Evolutionary conservation across 2,113 vertebrate genomes (phyloP).

Genomic region (Opisthocomus hoazin): DNA sequence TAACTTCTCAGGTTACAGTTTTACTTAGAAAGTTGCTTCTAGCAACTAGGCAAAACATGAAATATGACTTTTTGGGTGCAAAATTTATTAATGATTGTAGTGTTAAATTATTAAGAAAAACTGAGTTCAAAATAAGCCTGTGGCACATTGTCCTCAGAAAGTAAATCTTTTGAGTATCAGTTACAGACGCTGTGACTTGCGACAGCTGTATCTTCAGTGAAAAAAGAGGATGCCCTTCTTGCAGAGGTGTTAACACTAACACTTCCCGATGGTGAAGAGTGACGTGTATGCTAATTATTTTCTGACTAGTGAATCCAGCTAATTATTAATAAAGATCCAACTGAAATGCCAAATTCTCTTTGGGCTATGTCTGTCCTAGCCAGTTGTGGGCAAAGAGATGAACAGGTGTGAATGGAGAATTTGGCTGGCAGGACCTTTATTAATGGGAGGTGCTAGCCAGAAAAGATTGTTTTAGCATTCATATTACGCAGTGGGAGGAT

Average conservation of each 20-base stretch:
- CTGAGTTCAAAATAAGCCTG: background rate
- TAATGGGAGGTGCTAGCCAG: background rate
- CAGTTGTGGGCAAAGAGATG: background rate
- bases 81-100: background rate
- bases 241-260: background rate
- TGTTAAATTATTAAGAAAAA: background rate
- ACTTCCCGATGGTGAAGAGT: background rate
- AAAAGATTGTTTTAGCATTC: background rate
- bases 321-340: background rate
- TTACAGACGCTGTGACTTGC: background rate
- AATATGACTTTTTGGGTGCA: background rate
- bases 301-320: background rate
- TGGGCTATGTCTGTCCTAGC: background rate
- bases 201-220: rapidly evolving
- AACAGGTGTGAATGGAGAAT: background rate
- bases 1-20: background rate
- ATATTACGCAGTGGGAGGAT: background rate
- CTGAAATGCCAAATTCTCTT: background rate
- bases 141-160: background rate
- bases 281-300: background rate
- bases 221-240: background rate
- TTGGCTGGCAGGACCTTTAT: background rate
- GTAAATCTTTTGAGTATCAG: background rate
- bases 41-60: background rate
- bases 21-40: background rate